Conservation (phyloP, 92 coral and sea anemone species). For the Metridium senile region DNA sequence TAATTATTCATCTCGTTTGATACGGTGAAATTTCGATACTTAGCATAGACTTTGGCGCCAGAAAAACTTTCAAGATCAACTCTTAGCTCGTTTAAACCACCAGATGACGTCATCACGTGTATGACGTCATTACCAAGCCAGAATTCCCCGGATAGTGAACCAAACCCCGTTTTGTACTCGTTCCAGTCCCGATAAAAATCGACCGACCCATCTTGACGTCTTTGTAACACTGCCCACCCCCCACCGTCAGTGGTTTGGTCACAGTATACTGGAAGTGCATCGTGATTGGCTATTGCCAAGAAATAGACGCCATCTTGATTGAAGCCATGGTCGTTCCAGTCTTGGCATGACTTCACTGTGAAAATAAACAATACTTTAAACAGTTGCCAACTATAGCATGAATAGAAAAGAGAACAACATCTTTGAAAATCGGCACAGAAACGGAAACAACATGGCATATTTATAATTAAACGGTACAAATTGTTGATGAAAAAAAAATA, state of each 20-base stretch:
- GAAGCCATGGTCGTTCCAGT: slow-evolving; percentile 49
- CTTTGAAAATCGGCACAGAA: no score
- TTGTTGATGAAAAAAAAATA: no score
- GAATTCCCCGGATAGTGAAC: slow-evolving; percentile 28
- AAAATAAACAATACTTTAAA: neutral
- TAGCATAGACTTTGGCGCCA: slow-evolving; percentile 24
- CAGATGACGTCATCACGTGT: slow-evolving; percentile 23
- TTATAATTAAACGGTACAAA: no score
- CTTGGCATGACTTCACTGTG: slow-evolving; percentile 46
- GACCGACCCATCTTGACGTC: slow-evolving; percentile 43
- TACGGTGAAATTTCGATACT: slow-evolving; percentile 33
- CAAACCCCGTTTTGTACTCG: slow-evolving; percentile 64
- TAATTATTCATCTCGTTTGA: slow-evolving; percentile 30
- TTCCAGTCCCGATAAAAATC: slow-evolving; percentile 53
- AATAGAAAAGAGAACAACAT: no score
- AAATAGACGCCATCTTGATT: slow-evolving; percentile 31
- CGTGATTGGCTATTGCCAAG: slow-evolving; percentile 14
- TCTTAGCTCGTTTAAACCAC: slow-evolving; percentile 28
- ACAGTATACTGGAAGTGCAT: slow-evolving; percentile 29
- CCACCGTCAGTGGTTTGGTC: slow-evolving; percentile 46
- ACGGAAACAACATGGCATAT: no score
- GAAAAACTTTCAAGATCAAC: slow-evolving; percentile 35
- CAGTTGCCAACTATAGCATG: no score
- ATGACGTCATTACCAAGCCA: slow-evolving; percentile 62
- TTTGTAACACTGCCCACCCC: slow-evolving; percentile 31